A percentile compares a stretch with the other conserved stretches of the same genome.
Conservation (phyloP, 1,140 invertebrate genomes). For the Sinonovacula constricta region DNA sequence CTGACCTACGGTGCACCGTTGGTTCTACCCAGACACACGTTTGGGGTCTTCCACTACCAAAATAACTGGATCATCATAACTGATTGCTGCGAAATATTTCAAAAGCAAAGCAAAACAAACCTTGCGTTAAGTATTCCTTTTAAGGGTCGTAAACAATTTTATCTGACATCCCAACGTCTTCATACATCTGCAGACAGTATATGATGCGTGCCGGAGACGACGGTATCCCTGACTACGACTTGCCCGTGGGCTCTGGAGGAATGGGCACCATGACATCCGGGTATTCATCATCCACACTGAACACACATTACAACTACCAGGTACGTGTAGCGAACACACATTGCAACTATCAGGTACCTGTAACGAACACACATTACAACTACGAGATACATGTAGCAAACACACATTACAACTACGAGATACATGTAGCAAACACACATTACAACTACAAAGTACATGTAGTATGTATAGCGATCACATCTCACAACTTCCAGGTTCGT, state of each 20-base stretch:
- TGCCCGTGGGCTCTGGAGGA: constrained; percentile 23
- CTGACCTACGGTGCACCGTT: too few relatives aligned
- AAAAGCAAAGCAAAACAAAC: too few relatives aligned
- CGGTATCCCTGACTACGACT: constrained; percentile 42
- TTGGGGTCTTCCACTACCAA: too few relatives aligned
- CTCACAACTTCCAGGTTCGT: neutral
- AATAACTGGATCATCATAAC: too few relatives aligned
- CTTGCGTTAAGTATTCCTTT: too few relatives aligned
- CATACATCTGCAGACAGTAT: constrained; percentile 26
- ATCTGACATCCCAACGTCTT: too few relatives aligned
- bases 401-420: neutral
- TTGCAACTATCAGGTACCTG: constrained; percentile 12
- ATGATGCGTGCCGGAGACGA: constrained; percentile 22
- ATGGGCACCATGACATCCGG: constrained; percentile 29
- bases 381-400: constrained; percentile 29
- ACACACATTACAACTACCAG: constrained; percentile 49
- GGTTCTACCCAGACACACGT: too few relatives aligned
- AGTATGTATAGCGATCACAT: too few relatives aligned
- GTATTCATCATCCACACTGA: constrained; percentile 45
- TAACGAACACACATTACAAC: constrained; percentile 45
- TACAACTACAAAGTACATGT: constrained; percentile 46
- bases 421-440: constrained; percentile 24
- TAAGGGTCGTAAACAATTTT: too few relatives aligned
- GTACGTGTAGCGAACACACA: constrained; percentile 31
- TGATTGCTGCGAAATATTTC: too few relatives aligned